Percentiles rank a stretch among this genome's conserved stretches.
phyloP scores from a whole-genome alignment of 64 coral and sea anemone genomes.

The Pocillopora damicornis region DNA sequence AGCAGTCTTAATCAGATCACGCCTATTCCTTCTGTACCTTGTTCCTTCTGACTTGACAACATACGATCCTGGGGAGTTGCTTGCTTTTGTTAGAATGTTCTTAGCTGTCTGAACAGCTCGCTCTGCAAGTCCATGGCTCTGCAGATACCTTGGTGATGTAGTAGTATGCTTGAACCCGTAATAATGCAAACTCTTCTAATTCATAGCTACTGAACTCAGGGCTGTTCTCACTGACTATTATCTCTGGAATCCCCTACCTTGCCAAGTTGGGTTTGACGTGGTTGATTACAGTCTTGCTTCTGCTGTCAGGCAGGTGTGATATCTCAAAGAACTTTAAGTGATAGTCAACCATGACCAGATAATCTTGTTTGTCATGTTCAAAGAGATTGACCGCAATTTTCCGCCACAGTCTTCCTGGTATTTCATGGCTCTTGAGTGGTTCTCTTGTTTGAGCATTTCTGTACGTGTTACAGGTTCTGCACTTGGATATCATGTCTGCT shows the following conservation, averaged over 20 bases:
- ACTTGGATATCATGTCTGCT: not conserved
- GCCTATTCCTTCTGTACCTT: too few species aligned
- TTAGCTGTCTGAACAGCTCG: conserved; percentile 20
- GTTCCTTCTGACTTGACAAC: too few species aligned
- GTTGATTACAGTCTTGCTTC: conserved; percentile 23
- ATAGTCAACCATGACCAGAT: conserved; percentile 6
- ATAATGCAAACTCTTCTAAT: too few species aligned
- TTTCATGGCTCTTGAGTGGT: not conserved
- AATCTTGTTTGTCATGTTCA: not conserved
- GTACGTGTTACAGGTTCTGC: not conserved
- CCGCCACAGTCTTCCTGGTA: conserved; percentile 5
- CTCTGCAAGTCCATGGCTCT: conserved; percentile 26
- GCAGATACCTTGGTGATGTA: conserved; percentile 19
- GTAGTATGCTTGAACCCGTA: conserved; percentile 42
- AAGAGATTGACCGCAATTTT: conserved; percentile 3
- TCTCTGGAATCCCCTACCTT: conserved; percentile 19
- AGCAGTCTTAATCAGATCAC: too few species aligned
- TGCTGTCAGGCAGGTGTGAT: not conserved
- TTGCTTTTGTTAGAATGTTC: not conserved
- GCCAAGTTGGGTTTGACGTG: conserved; percentile 13
- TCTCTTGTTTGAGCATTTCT: not conserved
- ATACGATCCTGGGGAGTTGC: too few species aligned
- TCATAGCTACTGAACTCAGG: not conserved
- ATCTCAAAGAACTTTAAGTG: conserved; percentile 17
- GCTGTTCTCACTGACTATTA: conserved; percentile 29